A percentile compares a stretch with the other conserved stretches of the same genome.
phyloP scores from a whole-genome alignment of 2,113 vertebrate genomes.

The Puma concolor region DNA sequence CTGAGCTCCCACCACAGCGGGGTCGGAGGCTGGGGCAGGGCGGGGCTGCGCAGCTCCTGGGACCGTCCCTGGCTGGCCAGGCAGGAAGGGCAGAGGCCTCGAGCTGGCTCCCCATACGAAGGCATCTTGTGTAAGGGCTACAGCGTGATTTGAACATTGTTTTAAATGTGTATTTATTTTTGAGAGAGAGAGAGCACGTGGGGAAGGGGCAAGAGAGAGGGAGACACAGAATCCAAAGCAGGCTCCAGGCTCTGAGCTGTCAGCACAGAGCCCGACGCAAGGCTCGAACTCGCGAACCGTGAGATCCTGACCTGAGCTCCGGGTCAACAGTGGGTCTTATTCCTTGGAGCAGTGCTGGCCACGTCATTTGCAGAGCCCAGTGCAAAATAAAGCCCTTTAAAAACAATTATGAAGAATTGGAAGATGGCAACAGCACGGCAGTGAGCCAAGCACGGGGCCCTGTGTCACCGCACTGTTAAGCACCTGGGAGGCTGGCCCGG shows the following conservation, averaged over 20 bases:
- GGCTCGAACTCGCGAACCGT: too few relatives aligned
- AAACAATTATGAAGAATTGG: neutral
- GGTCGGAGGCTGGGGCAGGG: neutral
- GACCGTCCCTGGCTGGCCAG: neutral
- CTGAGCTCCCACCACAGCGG: neutral
- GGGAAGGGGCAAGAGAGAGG: too few relatives aligned
- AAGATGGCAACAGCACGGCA: neutral
- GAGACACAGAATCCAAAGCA: too few relatives aligned
- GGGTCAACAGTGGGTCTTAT: neutral
- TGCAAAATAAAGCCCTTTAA: neutral
- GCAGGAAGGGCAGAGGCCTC: neutral
- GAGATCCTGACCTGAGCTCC: neutral
- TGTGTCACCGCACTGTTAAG: accelerated
- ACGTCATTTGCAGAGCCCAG: neutral
- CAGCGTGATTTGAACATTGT: neutral
- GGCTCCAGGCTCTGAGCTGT: too few relatives aligned
- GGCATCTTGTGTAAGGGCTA: neutral
- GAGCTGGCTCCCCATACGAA: neutral
- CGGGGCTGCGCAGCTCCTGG: neutral
- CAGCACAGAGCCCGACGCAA: too few relatives aligned
- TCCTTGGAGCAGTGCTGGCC: neutral
- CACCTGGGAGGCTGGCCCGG: neutral
- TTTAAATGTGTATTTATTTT: too few relatives aligned
- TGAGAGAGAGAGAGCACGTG: too few relatives aligned
- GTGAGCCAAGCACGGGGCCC: neutral